Conservation (phyloP, 2,113 vertebrate species). For the Dinomys branickii region DNA sequence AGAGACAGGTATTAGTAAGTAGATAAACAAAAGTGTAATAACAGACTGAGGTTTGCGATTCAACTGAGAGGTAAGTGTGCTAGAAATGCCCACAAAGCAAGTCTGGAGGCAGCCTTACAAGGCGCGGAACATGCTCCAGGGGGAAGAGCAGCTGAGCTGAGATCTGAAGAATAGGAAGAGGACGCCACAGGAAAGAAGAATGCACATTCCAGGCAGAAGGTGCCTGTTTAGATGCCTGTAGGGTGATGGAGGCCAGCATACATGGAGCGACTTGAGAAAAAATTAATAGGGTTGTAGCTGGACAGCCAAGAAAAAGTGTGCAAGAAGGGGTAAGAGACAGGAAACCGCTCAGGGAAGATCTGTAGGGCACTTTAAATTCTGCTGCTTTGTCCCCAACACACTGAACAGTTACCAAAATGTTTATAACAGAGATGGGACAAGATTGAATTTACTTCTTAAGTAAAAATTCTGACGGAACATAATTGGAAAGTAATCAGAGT, state of each 20-base stretch:
- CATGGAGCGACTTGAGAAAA: background rate
- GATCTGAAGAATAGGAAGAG: background rate
- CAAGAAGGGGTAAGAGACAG: fast-evolving
- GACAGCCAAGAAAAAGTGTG: background rate
- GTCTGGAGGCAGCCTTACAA: background rate
- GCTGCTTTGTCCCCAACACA: background rate
- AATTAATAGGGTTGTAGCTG: background rate
- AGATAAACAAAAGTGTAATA: background rate
- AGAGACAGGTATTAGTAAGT: background rate
- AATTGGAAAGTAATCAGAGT: slow-evolving; percentile 49
- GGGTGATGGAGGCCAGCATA: fast-evolving
- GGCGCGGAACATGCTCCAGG: background rate
- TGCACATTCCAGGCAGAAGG: background rate
- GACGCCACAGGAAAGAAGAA: fast-evolving
- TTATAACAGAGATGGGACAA: background rate
- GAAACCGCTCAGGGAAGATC: background rate
- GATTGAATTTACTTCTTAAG: slow-evolving; percentile 5
- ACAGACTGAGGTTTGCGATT: background rate
- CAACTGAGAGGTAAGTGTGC: background rate
- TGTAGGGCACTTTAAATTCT: background rate
- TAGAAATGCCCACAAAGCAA: background rate
- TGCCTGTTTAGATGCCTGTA: too few species aligned
- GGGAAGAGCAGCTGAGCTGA: background rate
- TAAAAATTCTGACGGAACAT: slow-evolving; percentile 29
- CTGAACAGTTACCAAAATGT: background rate